Conservation (phyloP, 2,797 vertebrate species). For the Harpagifer antarcticus region DNA sequence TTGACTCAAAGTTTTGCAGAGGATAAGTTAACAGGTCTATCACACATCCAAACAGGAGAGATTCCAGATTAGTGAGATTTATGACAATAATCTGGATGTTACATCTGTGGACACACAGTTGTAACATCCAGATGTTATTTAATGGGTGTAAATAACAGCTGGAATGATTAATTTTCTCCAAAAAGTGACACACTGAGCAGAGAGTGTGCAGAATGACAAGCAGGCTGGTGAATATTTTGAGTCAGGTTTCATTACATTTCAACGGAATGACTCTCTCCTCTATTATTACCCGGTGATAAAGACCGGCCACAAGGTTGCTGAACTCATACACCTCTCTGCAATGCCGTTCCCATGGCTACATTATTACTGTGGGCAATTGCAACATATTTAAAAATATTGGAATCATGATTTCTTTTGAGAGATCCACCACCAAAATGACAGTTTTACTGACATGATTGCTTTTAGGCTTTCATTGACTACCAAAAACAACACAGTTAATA, state of each 20-base stretch:
- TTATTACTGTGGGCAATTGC: slow-evolving; percentile 41
- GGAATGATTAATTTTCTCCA: slow-evolving; percentile 76
- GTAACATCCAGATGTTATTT: too few relatives aligned
- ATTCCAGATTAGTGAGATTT: slow-evolving; percentile 65
- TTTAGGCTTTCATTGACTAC: not conserved
- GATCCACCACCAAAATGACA: not conserved
- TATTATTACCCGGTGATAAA: slow-evolving; percentile 64
- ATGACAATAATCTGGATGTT: slow-evolving; percentile 67
- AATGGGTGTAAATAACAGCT: slow-evolving; percentile 77
- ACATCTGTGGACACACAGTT: slow-evolving; percentile 55
- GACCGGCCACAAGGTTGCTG: slow-evolving; percentile 60
- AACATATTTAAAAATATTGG: too few relatives aligned
- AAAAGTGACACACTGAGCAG: slow-evolving; percentile 68
- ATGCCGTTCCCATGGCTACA: slow-evolving; percentile 43
- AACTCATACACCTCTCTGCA: slow-evolving; percentile 54
- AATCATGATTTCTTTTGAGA: not conserved
- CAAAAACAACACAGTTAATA: slow-evolving; percentile 10
- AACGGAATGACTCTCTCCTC: slow-evolving; percentile 75
- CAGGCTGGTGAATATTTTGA: slow-evolving; percentile 56
- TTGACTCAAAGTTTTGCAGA: slow-evolving; percentile 48
- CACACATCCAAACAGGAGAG: slow-evolving; percentile 42
- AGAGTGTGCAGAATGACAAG: slow-evolving; percentile 65
- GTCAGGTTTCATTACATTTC: slow-evolving; percentile 83
- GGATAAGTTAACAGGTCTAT: slow-evolving; percentile 29
- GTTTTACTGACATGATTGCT: not conserved